These are phyloP conservation scores for Stenotaenia linearis DNA, from an alignment of 2,888 invertebrate genomes.

Conservation along the genomic window DNA sequence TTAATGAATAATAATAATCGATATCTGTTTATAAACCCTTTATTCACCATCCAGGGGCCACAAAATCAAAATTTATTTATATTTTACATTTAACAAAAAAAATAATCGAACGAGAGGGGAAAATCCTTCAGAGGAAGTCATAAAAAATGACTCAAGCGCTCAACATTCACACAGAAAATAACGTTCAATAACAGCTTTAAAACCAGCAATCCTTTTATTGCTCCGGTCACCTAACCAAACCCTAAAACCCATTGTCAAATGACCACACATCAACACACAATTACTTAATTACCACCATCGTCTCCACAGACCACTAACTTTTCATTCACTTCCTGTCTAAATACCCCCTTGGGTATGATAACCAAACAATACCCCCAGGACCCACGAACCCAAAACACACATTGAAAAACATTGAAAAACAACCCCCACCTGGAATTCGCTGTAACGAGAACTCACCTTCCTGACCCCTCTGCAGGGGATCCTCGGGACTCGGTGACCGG, in stretches of 20 bases:
- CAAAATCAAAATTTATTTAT: too few species aligned
- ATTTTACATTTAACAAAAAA: too few species aligned
- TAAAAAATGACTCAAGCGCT: neutral
- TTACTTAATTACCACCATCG: neutral
- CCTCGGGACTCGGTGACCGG: neutral
- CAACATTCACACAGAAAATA: neutral
- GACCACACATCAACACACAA: neutral
- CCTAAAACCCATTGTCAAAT: neutral
- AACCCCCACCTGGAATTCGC: neutral
- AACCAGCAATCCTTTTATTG: neutral
- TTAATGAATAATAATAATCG: too few species aligned
- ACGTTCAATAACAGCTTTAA: neutral
- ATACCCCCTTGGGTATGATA: neutral
- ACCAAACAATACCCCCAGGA: neutral
- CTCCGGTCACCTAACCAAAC: neutral
- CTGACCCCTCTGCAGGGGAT: neutral
- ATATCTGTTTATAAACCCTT: too few species aligned
- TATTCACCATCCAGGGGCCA: too few species aligned
- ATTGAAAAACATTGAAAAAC: neutral
- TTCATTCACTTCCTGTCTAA: constrained; percentile 1
- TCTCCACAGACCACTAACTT: neutral
- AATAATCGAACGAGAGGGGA: too few species aligned
- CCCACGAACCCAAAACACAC: neutral
- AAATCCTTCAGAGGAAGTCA: neutral
- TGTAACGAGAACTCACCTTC: constrained; percentile 4